These are phyloP conservation scores for Discoglossus pictus DNA, from an alignment of 2,797 vertebrate genomes.

Conservation along the genomic window DNA sequence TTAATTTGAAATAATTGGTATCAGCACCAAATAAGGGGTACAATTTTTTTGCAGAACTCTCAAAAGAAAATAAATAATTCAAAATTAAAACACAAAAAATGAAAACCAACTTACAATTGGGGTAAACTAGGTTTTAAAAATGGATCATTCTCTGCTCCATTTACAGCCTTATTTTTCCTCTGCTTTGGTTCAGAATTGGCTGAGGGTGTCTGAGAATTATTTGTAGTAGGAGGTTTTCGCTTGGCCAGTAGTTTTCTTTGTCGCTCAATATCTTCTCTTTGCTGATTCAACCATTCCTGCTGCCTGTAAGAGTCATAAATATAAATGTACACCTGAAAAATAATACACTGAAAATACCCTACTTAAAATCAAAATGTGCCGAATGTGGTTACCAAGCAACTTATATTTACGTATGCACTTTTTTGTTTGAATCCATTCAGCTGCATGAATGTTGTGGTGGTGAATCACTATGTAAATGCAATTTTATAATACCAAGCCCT, in stretches of 20 bases:
- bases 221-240: conserved; percentile 91
- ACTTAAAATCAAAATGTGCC: not conserved
- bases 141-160: conserved; percentile 94
- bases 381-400: conserved; percentile 12
- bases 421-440: not conserved
- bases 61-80: too few species aligned
- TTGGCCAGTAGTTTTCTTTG: conserved; percentile 97
- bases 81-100: not conserved
- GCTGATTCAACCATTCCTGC: conserved; percentile 96
- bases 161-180: conserved; percentile 97
- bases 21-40: too few species aligned
- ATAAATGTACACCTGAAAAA: conserved; percentile 1
- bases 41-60: not conserved
- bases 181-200: conserved; percentile 97
- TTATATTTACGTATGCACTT: not conserved
- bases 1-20: too few species aligned
- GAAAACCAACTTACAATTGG: conserved; percentile 84
- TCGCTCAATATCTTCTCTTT: conserved; percentile 97
- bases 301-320: conserved; percentile 74
- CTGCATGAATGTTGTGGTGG: not conserved
- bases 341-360: not conserved
- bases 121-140: conserved; percentile 98
- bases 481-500: not conserved
- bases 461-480: not conserved
- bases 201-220: conserved; percentile 90